phyloP scores from a whole-genome alignment of 2,797 vertebrate species.

The Sebastes elongatus region DNA sequence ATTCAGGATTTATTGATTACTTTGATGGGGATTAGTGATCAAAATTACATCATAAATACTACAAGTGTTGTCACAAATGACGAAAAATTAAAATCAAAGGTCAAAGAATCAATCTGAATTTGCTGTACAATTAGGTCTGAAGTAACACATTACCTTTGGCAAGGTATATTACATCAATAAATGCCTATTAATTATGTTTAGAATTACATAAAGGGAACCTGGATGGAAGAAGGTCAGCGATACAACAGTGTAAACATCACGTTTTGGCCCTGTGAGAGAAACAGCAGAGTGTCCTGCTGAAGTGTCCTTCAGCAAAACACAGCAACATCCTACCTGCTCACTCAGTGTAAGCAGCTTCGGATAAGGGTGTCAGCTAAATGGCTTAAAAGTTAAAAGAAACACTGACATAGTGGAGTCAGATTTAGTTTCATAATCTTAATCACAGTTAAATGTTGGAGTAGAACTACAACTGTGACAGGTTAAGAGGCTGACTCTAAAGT shows the following conservation, averaged over 20 bases:
- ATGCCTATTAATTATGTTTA: not conserved
- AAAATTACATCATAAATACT: not conserved
- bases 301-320: slow-evolving; percentile 24
- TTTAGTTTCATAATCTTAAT: slow-evolving; percentile 58
- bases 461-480: slow-evolving; percentile 34
- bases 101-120: not conserved
- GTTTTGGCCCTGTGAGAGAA: not conserved
- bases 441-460: slow-evolving; percentile 33
- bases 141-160: not conserved
- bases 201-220: not conserved
- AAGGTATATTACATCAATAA: not conserved
- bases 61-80: not conserved
- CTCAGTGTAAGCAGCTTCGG: slow-evolving; percentile 27
- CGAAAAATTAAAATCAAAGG: not conserved
- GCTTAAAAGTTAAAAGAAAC: slow-evolving; percentile 54
- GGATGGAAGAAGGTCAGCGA: not conserved
- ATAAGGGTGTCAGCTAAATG: slow-evolving; percentile 29
- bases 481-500: slow-evolving; percentile 39
- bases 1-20: not conserved
- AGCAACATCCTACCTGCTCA: slow-evolving; percentile 28
- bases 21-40: not conserved
- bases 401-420: slow-evolving; percentile 41
- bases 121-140: not conserved
- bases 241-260: not conserved
- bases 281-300: slow-evolving; percentile 17